Conservation (phyloP, 2,113 vertebrate species). For the Rhodinocichla rosea region DNA sequence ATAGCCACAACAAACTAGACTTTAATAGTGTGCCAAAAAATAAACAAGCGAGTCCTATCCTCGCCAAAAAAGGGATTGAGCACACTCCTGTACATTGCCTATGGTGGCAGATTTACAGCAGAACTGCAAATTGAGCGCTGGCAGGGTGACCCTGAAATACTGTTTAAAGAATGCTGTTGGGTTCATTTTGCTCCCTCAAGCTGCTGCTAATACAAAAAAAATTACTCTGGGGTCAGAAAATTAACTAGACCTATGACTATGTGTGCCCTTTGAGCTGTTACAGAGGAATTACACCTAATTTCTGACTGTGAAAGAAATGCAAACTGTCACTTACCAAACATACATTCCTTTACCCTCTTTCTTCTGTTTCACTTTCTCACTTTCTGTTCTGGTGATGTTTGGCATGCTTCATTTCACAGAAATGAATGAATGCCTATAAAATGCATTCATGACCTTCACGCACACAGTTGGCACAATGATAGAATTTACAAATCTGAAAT, state of each 20-base stretch:
- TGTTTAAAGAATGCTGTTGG: neutral
- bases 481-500: neutral
- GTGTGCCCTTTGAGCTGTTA: neutral
- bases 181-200: neutral
- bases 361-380: neutral
- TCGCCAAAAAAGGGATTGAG: neutral
- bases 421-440: neutral
- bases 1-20: neutral
- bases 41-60: neutral
- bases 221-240: neutral
- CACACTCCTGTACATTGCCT: neutral
- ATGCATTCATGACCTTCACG: neutral
- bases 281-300: neutral
- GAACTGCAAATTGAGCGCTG: neutral
- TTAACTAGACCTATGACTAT: neutral
- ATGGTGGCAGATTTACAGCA: neutral
- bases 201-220: neutral
- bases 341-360: neutral
- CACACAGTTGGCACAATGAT: neutral
- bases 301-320: neutral
- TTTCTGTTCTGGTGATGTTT: neutral
- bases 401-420: neutral
- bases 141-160: neutral
- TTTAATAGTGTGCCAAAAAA: neutral
- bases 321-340: neutral